Evolutionary conservation across 2,113 vertebrate species (phyloP).

Genomic region (Chloropsis cyanopogon): DNA sequence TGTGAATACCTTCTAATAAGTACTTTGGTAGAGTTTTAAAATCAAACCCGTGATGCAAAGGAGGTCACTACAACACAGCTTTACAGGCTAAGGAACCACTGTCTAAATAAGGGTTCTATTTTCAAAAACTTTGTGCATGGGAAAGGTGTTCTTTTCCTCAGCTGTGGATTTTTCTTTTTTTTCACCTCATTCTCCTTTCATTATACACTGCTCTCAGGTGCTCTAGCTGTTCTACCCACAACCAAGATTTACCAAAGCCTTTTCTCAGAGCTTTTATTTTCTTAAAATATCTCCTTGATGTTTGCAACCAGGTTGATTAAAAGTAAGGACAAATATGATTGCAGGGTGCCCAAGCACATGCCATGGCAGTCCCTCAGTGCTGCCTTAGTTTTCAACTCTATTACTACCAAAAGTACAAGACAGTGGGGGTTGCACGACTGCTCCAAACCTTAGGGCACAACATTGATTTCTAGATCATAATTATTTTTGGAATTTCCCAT

Average conservation of each 20-base stretch:
- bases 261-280: not conserved
- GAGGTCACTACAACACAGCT: not conserved
- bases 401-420: not conserved
- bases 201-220: not conserved
- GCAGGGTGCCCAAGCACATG: not conserved
- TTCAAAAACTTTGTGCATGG: not conserved
- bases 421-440: not conserved
- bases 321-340: not conserved
- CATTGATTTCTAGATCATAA: not conserved
- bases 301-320: not conserved
- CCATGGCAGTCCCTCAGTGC: not conserved
- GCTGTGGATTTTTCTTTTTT: not conserved
- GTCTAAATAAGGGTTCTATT: not conserved
- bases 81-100: fast-evolving
- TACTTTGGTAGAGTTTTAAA: not conserved
- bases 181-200: not conserved
- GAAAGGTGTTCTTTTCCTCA: not conserved
- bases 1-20: not conserved
- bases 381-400: not conserved
- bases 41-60: not conserved
- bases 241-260: not conserved
- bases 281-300: not conserved
- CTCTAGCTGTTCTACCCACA: fast-evolving
- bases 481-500: not conserved
- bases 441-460: conserved; percentile 34